These are phyloP conservation scores for Eubucco bourcierii DNA, from an alignment of 2,113 vertebrate genomes.

Conservation along the genomic window DNA sequence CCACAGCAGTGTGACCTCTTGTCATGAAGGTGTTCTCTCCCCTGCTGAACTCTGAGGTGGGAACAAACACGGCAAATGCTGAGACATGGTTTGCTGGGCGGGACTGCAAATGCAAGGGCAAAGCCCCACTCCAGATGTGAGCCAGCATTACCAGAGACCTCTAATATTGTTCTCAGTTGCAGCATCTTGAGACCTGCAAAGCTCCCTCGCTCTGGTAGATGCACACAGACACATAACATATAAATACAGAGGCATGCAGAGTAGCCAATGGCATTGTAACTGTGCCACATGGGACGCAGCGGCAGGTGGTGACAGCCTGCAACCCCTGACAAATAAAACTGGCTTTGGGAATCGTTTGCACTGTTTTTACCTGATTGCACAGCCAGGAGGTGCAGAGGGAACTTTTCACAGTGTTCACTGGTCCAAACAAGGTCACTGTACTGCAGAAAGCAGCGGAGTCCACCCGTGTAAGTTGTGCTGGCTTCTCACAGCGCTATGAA, in stretches of 20 bases:
- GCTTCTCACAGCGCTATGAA: rapidly evolving
- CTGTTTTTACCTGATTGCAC: rapidly evolving
- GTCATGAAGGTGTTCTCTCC: neutral
- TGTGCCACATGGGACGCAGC: rapidly evolving
- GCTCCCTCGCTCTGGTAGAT: neutral
- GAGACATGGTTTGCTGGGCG: neutral
- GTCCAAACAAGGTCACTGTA: neutral
- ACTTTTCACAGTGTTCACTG: rapidly evolving
- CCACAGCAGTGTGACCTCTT: neutral
- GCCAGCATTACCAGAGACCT: neutral
- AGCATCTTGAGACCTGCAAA: neutral
- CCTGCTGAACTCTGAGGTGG: neutral
- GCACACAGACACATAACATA: rapidly evolving
- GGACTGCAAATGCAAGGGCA: rapidly evolving
- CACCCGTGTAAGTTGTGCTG: rapidly evolving
- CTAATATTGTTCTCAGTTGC: rapidly evolving
- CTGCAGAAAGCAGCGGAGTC: neutral
- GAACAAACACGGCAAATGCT: neutral
- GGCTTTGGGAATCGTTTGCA: neutral
- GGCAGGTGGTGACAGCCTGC: neutral
- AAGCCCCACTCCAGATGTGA: rapidly evolving
- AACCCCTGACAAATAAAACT: neutral
- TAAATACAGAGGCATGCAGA: rapidly evolving
- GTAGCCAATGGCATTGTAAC: rapidly evolving
- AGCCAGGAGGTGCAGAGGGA: neutral